Evolutionary conservation across 2,888 invertebrate genomes (phyloP).

Genomic region (Piscicola geometra): DNA sequence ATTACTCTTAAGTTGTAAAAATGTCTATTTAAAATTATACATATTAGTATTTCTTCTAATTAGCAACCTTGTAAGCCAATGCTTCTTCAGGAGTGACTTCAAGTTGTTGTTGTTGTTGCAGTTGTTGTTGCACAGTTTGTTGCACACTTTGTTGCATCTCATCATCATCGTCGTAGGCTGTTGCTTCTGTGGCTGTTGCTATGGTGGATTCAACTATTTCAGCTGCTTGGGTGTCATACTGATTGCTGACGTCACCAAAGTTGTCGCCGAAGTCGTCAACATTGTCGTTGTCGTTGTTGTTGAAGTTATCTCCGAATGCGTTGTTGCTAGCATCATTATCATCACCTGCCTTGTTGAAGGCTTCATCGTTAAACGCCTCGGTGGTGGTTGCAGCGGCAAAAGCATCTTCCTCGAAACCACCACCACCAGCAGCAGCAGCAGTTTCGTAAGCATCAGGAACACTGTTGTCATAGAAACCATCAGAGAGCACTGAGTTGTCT

Average conservation of each 20-base stretch:
- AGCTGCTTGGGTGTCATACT: neutral
- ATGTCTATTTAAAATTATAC: too few species aligned
- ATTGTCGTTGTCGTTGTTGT: neutral
- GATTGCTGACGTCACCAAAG: neutral
- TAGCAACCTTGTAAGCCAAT: conserved; percentile 30
- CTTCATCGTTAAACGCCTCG: neutral
- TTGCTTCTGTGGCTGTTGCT: neutral
- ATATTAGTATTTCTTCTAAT: too few species aligned
- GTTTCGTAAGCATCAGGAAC: too few species aligned
- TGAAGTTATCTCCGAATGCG: conserved; percentile 5
- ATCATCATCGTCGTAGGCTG: neutral
- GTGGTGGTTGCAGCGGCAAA: neutral
- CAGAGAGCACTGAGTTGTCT: too few species aligned
- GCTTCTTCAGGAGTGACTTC: conserved; percentile 22
- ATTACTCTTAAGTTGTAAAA: too few species aligned
- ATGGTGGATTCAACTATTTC: neutral
- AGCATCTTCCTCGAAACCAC: too few species aligned
- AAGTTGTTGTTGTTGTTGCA: conserved; percentile 18
- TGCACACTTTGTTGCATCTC: neutral
- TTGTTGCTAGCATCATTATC: neutral
- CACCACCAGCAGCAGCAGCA: too few species aligned
- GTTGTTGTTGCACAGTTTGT: conserved; percentile 7
- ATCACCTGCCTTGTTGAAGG: neutral
- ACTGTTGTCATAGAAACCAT: too few species aligned
- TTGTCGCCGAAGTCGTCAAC: neutral